Conservation (phyloP, 2,888 invertebrate genomes). For the Selenia dentaria region DNA sequence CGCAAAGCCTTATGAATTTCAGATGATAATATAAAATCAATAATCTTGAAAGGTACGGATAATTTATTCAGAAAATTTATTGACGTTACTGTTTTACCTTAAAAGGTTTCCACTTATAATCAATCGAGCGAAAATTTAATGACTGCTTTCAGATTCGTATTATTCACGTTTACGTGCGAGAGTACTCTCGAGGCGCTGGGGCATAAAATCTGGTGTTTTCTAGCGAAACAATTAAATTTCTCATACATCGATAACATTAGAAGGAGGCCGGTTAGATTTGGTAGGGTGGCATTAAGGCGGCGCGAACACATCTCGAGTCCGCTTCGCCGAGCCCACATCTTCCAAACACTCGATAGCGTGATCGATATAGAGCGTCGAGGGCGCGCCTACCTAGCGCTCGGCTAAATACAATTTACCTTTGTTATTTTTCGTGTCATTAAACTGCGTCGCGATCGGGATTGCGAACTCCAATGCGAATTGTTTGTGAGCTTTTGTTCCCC, state of each 20-base stretch:
- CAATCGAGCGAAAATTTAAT: constrained; percentile 79
- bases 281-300: constrained; percentile 53
- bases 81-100: constrained; percentile 70
- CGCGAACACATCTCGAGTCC: constrained; percentile 65
- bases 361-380: constrained; percentile 72
- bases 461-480: constrained; percentile 82
- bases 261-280: constrained; percentile 49
- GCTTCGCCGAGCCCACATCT: constrained; percentile 68
- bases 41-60: constrained; percentile 52
- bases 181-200: constrained; percentile 58
- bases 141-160: constrained; percentile 76
- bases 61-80: constrained; percentile 56
- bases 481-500: constrained; percentile 83
- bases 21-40: constrained; percentile 48
- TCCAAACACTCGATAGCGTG: constrained; percentile 62
- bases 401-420: constrained; percentile 85
- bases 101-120: constrained; percentile 74
- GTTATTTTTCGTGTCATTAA: constrained; percentile 85
- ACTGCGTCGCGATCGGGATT: constrained; percentile 83
- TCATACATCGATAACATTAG: constrained; percentile 71
- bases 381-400: constrained; percentile 69
- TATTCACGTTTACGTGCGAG: constrained; percentile 66
- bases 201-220: constrained; percentile 70
- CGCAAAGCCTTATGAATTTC: constrained; percentile 14
- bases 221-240: constrained; percentile 79